These are phyloP conservation scores for western clawed frog (Xenopus tropicalis) DNA, from an alignment of 2,113 vertebrate species.

Conservation along the genomic window DNA sequence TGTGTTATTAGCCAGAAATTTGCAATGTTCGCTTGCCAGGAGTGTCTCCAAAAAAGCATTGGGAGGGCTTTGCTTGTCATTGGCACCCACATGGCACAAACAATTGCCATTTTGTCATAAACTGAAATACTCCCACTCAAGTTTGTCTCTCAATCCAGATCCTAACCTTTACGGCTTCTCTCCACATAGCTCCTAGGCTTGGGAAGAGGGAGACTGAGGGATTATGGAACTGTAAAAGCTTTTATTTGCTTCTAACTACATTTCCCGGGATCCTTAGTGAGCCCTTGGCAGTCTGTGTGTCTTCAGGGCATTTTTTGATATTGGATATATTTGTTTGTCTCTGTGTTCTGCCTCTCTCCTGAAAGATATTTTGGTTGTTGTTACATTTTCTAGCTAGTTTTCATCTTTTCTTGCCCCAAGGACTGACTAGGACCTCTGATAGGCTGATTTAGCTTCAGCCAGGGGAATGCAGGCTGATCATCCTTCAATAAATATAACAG, in stretches of 20 bases:
- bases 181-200: no score
- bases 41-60: background rate
- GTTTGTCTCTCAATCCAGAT: background rate
- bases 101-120: background rate
- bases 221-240: background rate
- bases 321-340: no score
- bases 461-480: no score
- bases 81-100: background rate
- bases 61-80: background rate
- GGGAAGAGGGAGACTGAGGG: background rate
- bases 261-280: background rate
- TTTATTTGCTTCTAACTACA: background rate
- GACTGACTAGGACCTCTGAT: no score
- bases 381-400: no score
- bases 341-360: no score
- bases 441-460: no score
- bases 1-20: background rate
- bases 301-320: no score
- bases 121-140: slow-evolving; percentile 2
- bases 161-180: background rate
- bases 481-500: no score
- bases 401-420: no score
- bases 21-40: background rate
- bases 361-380: no score
- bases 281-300: background rate